A percentile compares a stretch with the other conserved stretches of the same genome.
Evolutionary conservation across 2,113 vertebrate species (phyloP).

Genomic region (Antigone vipio): DNA sequence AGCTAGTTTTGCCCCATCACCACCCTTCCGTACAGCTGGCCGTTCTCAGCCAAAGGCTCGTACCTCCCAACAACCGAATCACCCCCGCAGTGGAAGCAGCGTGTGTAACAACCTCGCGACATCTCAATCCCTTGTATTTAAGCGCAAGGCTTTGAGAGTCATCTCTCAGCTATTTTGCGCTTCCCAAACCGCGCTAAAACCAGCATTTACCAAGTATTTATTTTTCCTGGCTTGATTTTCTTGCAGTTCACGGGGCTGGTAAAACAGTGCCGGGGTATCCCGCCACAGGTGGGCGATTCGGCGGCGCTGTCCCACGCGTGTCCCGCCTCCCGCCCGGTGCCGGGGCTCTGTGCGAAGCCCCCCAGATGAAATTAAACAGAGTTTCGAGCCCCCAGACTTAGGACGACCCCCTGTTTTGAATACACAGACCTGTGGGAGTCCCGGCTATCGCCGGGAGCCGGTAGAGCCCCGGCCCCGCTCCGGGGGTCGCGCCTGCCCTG

Average conservation of each 20-base stretch:
- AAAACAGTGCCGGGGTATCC: accelerated
- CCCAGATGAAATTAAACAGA: background rate
- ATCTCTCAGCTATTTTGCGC: accelerated
- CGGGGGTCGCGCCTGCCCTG: background rate
- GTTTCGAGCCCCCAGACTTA: no score
- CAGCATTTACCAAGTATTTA: accelerated
- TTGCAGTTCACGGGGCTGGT: accelerated
- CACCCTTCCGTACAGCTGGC: accelerated
- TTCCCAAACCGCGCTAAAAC: no score
- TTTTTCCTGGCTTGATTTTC: background rate
- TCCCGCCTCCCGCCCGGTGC: accelerated
- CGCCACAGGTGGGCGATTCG: background rate
- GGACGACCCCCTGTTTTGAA: no score
- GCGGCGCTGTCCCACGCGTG: background rate
- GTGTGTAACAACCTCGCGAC: no score
- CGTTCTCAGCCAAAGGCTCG: background rate
- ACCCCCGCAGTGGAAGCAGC: background rate
- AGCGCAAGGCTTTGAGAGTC: background rate
- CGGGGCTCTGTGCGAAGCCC: background rate
- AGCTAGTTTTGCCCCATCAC: background rate
- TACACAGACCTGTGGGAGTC: accelerated
- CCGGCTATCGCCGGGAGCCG: background rate
- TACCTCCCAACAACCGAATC: accelerated
- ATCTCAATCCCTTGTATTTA: accelerated
- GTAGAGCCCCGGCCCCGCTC: background rate